phyloP scores from a whole-genome alignment of 2,113 vertebrate genomes.

The Myiagra hebetior region DNA sequence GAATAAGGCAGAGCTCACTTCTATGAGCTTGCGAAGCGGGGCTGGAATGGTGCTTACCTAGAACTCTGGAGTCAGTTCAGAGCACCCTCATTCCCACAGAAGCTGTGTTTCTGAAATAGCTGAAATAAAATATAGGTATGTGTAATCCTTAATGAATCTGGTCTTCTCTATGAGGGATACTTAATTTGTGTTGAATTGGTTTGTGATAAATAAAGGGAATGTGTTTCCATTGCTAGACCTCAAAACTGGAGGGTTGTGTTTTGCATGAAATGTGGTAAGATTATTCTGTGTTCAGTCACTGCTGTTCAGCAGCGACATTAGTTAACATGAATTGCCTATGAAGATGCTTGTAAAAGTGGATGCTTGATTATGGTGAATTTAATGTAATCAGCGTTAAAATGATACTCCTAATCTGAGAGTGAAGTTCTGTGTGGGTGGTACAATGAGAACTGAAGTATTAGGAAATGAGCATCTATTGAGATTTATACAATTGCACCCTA shows the following conservation, averaged over 20 bases:
- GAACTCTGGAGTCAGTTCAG: neutral
- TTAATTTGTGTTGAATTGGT: neutral
- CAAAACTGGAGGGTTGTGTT: neutral
- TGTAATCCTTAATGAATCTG: neutral
- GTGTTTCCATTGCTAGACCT: neutral
- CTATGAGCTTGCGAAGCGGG: neutral
- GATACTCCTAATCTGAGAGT: neutral
- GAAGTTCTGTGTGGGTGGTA: neutral
- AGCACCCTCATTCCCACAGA: neutral
- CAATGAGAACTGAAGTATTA: neutral
- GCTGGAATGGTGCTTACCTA: neutral
- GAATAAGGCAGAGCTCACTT: neutral
- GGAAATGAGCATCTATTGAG: neutral
- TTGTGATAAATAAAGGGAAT: neutral
- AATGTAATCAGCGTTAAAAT: neutral
- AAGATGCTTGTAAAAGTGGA: neutral
- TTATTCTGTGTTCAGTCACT: neutral
- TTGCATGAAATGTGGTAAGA: neutral
- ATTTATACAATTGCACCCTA: neutral
- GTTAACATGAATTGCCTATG: neutral
- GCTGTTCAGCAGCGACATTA: neutral
- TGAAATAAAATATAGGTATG: neutral
- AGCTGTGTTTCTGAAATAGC: neutral
- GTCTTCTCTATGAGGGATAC: neutral
- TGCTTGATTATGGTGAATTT: constrained; percentile 36